Conservation (phyloP, 2,113 vertebrate species). For the Willisornis vidua region DNA sequence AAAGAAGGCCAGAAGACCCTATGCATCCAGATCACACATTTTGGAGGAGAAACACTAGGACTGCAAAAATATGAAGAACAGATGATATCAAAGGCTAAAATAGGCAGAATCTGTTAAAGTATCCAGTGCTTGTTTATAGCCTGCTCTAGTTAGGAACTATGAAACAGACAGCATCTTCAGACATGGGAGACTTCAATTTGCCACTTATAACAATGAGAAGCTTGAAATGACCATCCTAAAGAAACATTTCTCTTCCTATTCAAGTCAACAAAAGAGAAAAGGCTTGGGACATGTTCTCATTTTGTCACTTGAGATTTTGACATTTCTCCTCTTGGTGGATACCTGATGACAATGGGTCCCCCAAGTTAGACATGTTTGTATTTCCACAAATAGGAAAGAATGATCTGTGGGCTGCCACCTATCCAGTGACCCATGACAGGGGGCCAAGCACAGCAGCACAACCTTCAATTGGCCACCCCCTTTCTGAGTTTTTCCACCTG, state of each 20-base stretch:
- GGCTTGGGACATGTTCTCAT: not conserved
- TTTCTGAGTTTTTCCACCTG: slow-evolving; percentile 16
- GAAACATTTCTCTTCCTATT: not conserved
- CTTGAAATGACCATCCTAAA: not conserved
- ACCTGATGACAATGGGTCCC: not conserved
- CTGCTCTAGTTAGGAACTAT: not conserved
- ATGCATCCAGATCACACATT: not conserved
- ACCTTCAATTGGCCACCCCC: not conserved
- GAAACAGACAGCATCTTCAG: not conserved
- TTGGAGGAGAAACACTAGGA: not conserved
- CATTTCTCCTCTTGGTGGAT: not conserved
- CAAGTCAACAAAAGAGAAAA: not conserved
- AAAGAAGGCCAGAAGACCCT: not conserved
- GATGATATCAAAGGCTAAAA: slow-evolving; percentile 1
- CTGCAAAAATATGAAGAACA: slow-evolving; percentile 5
- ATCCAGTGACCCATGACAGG: accelerated
- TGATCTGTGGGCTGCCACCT: not conserved
- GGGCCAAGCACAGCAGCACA: not conserved
- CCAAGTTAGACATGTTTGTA: not conserved
- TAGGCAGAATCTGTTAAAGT: not conserved
- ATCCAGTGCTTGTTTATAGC: not conserved
- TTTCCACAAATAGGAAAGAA: not conserved
- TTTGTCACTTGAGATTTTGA: not conserved
- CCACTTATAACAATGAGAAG: not conserved
- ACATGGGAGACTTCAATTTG: not conserved